These are phyloP conservation scores for Halocynthia aurantium DNA, from an alignment of 23 tunicate genomes.

Conservation along the genomic window DNA sequence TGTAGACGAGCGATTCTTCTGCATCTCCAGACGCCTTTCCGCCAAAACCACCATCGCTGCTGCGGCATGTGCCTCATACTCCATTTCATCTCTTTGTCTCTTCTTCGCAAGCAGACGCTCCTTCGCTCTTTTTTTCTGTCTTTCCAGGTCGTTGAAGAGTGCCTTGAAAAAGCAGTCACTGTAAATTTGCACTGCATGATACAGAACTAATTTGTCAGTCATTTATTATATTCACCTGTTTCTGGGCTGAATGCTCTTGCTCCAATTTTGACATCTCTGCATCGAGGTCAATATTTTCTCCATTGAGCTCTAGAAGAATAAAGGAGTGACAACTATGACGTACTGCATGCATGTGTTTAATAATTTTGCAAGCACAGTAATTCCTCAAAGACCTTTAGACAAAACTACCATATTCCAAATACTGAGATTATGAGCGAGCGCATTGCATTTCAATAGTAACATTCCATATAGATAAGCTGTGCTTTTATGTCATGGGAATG, in stretches of 20 bases:
- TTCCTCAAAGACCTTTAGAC: no score
- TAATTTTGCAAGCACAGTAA: no score
- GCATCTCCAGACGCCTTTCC: slow-evolving; percentile 50
- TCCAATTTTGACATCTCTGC: slow-evolving; percentile 54
- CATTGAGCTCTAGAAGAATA: slow-evolving; percentile 2
- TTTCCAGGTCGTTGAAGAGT: slow-evolving; percentile 43
- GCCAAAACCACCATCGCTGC: slow-evolving; percentile 89
- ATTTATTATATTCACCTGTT: slow-evolving; percentile 33
- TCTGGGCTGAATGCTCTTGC: slow-evolving; percentile 54
- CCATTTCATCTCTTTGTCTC: slow-evolving; percentile 51
- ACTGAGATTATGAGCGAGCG: no score
- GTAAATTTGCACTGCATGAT: neutral
- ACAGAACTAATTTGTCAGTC: neutral
- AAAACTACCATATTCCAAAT: no score
- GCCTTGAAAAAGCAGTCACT: slow-evolving; percentile 23
- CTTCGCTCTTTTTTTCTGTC: slow-evolving; percentile 50
- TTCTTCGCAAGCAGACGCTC: slow-evolving; percentile 42
- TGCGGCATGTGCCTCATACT: slow-evolving; percentile 91
- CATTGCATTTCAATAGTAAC: no score
- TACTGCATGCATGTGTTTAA: no score
- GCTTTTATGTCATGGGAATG: no score
- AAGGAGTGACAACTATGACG: neutral
- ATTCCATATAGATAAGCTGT: no score
- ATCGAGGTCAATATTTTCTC: slow-evolving; percentile 58
- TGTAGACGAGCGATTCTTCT: slow-evolving; percentile 18